Conservation (phyloP, 1,140 invertebrate genomes). For the Calephelis virginiensis region DNA sequence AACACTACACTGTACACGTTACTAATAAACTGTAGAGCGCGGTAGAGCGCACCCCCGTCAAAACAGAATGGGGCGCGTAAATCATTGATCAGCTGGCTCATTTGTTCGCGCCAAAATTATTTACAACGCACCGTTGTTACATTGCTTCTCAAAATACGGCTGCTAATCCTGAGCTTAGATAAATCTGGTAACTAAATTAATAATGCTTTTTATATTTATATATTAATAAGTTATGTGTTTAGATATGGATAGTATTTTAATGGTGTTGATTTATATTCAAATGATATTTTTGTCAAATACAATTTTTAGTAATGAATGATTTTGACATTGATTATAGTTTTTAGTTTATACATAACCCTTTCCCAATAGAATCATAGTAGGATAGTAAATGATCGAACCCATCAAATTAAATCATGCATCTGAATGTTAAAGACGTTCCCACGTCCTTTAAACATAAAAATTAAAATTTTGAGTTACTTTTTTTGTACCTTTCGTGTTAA, state of each 20-base stretch:
- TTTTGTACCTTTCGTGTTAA: no score
- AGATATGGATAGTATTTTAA: background rate
- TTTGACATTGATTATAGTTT: no score
- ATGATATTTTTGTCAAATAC: no score
- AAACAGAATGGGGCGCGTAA: conserved; percentile 59
- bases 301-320: no score
- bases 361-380: no score
- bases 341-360: no score
- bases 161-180: conserved; percentile 41
- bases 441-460: no score
- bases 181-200: background rate
- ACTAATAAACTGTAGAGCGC: conserved; percentile 10
- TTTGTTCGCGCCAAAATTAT: conserved; percentile 73
- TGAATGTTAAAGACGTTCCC: no score
- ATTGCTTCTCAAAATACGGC: conserved; percentile 52
- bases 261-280: background rate
- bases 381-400: no score
- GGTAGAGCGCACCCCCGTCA: conserved; percentile 15
- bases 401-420: no score
- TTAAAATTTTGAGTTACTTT: no score
- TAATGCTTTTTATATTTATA: background rate
- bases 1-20: conserved; percentile 2
- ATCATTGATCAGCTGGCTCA: conserved; percentile 74
- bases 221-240: no score
- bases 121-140: conserved; percentile 45